Base-by-base conservation (phyloP, 2,113 vertebrate genomes). In the Cebus imitator region DNA sequence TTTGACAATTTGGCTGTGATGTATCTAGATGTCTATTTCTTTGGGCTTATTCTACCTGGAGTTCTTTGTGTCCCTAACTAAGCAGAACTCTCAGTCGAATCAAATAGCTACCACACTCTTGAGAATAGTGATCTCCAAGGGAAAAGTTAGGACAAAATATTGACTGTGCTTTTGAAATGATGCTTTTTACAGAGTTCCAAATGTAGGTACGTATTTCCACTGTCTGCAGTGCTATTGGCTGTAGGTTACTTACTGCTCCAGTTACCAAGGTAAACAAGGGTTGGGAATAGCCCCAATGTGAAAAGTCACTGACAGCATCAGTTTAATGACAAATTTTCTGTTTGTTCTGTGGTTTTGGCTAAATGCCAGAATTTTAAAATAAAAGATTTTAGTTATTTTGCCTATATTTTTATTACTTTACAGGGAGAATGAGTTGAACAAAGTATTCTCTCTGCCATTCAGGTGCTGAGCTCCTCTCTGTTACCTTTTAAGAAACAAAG, bases 261-360 rank as follows among this genome's bases (percentile, higher is more conserved):
- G 23, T 25, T 43, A 72, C 16, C 43, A 50, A 32, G 6, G 23
- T 11, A 84, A 35, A 70, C 4, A 17, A 5, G 0, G 21, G 50
- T 25, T 48, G 23, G 11, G 14, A 12, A 32, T 37, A 87, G 13
- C 0, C n/a, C 20, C 48, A 52, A 4, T 20, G 16, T 11, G 43
- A 73, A 50, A 2, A 35, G 7, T 50, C 27, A 11, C 23, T 27
- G 20, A 8, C 14, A 3, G 2, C 3, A 27, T 30, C 0, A 11
- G n/a, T 30, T 81, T 52, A 20, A 9, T 57, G 10, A 75, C 8
- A 7, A 4, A 23, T 32, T 57, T 66, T 68, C 23, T 43, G 4
- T 80, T 81, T 79, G 35, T 87, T 95, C 40, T 75, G 11, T 68
- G 23, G 5, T 1, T 45, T 87, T 93, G 16, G 3, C 78, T 88